A percentile compares a stretch with the other conserved stretches of the same genome.
phyloP scores from a whole-genome alignment of 2,888 invertebrate species.

The Liodrosophila aerea region DNA sequence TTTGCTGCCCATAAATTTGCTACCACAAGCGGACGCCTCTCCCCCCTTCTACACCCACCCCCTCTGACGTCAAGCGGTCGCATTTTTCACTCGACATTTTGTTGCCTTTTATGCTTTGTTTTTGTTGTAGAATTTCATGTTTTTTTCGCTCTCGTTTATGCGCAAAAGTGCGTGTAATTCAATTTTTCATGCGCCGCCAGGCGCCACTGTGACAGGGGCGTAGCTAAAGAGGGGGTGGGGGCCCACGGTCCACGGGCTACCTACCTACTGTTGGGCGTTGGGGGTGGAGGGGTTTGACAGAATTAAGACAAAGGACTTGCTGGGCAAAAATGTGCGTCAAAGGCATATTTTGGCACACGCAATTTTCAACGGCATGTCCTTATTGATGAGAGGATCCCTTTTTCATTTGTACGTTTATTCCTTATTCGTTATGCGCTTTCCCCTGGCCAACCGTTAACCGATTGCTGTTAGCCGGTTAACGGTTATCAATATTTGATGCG shows the following conservation, averaged over 20 bases:
- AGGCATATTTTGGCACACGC: conserved; percentile 73
- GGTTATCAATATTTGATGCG: conserved; percentile 71
- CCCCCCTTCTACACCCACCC: neutral
- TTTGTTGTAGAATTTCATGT: conserved; percentile 38
- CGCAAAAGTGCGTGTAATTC: conserved; percentile 79
- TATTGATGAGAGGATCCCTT: conserved; percentile 74
- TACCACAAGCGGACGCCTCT: conserved; percentile 63
- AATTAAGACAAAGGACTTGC: conserved; percentile 65
- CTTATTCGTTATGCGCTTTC: no score
- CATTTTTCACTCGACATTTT: conserved; percentile 66
- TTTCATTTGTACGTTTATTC: conserved; percentile 15
- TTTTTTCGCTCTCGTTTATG: conserved; percentile 61
- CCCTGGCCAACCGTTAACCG: conserved; percentile 25
- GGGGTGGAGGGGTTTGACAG: no score
- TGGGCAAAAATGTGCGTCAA: conserved; percentile 56
- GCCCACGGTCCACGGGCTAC: neutral
- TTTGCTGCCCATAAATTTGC: conserved; percentile 70
- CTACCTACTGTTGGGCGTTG: no score
- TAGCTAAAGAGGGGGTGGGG: conserved; percentile 2
- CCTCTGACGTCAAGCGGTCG: conserved; percentile 38
- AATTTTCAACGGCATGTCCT: conserved; percentile 56
- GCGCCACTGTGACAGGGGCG: conserved; percentile 8
- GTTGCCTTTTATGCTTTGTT: conserved; percentile 19
- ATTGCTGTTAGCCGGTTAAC: no score
- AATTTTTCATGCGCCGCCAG: conserved; percentile 70